A percentile compares a stretch with the other conserved stretches of the same genome.
phyloP scores from a whole-genome alignment of 2,888 invertebrate species.

The Tenthredo scrophulariae region DNA sequence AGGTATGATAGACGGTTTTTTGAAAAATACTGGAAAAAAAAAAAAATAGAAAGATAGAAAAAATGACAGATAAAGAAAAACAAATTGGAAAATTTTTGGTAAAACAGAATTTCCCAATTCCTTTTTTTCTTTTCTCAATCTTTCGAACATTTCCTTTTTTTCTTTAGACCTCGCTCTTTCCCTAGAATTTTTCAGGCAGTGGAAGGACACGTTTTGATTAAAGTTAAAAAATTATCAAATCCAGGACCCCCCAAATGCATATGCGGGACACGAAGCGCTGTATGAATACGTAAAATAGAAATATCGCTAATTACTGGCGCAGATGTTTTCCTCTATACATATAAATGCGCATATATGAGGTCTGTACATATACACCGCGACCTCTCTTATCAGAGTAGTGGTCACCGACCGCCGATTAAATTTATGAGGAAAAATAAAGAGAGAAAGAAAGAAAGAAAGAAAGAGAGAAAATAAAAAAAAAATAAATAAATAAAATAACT shows the following conservation, averaged over 20 bases:
- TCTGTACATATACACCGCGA: constrained; percentile 57
- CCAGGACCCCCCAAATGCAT: too few species aligned
- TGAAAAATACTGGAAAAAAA: background rate
- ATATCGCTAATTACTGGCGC: constrained; percentile 68
- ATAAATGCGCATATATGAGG: constrained; percentile 49
- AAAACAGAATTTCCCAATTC: background rate
- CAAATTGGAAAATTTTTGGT: background rate
- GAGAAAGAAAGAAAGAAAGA: background rate
- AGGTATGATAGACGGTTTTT: constrained; percentile 60
- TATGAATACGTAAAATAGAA: constrained; percentile 64
- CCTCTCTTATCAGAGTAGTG: constrained; percentile 66
- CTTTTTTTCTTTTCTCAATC: background rate
- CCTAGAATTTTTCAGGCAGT: too few species aligned
- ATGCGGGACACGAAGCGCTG: constrained; percentile 41
- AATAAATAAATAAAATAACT: background rate
- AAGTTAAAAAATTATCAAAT: too few species aligned
- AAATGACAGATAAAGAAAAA: background rate
- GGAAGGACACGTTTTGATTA: too few species aligned
- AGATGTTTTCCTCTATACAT: constrained; percentile 54
- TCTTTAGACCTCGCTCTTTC: too few species aligned
- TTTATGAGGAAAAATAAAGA: background rate
- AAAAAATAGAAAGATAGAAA: background rate
- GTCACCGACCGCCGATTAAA: background rate
- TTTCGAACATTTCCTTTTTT: too few species aligned
- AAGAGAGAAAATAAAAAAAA: background rate